Base-by-base conservation (phyloP, 2,797 vertebrate genomes). In the Lithobates sylvaticus region DNA sequence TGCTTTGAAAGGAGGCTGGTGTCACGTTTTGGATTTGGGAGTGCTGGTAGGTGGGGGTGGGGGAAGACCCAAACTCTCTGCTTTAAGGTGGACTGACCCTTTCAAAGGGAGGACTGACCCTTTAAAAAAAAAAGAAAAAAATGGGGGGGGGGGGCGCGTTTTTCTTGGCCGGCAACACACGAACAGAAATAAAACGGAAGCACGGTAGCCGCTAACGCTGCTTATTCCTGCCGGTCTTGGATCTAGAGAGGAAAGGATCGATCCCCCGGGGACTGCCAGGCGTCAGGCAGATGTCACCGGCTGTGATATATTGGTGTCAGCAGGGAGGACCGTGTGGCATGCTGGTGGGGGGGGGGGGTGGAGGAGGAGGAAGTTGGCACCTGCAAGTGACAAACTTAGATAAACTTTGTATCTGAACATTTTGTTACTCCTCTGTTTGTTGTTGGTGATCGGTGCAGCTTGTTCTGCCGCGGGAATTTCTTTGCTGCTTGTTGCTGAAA, bases 281-380 rank as follows among this genome's bases (percentile, higher is more conserved):
- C 44, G 70, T 78, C 78, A 50, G 81, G 50, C 50, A 50, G 64
- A 2, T 61, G 76, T 83, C 79, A 36, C 10, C 36, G 1, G 13
- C 68, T 77, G 34, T 74, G 84, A 83, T 85, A 79, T 88, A 78
- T 71, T 68, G 78, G 39, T 76, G 75, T 69, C 76, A 75, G 54
- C 21, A 73, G 81, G 88, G 10, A 50, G 76, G n/a, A 32, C 47
- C 50, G 76, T 70, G 70, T 42, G 50, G 44, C 47, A 75, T 42
- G n/a, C 42, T 54, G 68, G 32, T 26, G 85, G 69, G 15, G 58
- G 15, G 34, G 85, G 69, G 3, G 64, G 54, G 6, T 23, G n/a
- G 8, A 7, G 76, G 73, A 16, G 58, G 58, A 79, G 65, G 68
- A 72, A 42, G 13, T 1, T 21, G 18, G 10, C 18, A 13, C 18